Conservation (phyloP, 2,797 vertebrate species). For the Taenioides sp. region DNA sequence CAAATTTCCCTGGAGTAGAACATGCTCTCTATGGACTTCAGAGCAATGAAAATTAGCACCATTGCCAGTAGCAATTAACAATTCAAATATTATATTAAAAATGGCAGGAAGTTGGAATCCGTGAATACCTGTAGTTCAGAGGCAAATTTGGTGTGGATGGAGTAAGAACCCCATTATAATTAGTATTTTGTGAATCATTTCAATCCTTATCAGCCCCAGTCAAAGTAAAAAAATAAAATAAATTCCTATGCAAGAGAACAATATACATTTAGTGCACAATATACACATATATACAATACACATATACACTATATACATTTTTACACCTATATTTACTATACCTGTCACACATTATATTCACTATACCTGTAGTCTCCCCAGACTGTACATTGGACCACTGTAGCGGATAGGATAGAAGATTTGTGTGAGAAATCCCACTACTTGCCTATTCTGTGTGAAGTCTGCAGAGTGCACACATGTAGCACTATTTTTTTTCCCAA, state of each 20-base stretch:
- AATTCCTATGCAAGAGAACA: background rate
- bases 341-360: no score
- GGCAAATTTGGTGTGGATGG: background rate
- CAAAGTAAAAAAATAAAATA: background rate
- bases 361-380: background rate
- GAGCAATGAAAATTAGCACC: no score
- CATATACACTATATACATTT: no score
- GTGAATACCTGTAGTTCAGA: background rate
- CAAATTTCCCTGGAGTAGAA: background rate
- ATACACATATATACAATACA: no score
- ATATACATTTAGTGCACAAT: no score
- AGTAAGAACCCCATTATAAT: background rate
- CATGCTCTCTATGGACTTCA: background rate
- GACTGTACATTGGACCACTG: background rate
- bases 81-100: no score
- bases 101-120: no score
- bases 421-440: slow-evolving; percentile 52
- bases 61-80: no score
- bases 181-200: background rate
- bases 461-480: slow-evolving; percentile 25
- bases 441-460: slow-evolving; percentile 64
- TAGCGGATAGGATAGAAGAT: slow-evolving; percentile 21
- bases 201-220: background rate
- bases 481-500: slow-evolving; percentile 29
- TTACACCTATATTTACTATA: background rate